phyloP scores from a whole-genome alignment of 2,113 vertebrate species.

The Amazona guildingii region DNA sequence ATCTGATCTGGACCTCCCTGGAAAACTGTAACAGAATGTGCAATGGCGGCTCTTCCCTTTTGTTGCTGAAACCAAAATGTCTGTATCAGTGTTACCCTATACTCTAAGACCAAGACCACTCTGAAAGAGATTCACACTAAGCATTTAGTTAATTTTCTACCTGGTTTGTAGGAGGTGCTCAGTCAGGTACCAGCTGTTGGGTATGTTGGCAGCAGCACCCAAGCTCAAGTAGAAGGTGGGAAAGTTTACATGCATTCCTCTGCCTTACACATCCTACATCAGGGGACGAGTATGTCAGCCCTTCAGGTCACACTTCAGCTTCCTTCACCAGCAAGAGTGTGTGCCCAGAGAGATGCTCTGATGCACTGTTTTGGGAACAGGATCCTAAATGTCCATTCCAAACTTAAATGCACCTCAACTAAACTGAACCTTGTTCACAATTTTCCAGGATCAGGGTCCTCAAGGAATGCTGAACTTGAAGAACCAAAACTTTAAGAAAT shows the following conservation, averaged over 20 bases:
- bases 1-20: background rate
- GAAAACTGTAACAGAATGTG: background rate
- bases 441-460: background rate
- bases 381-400: background rate
- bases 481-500: background rate
- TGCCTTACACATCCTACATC: background rate
- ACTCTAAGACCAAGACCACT: background rate
- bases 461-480: background rate
- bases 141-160: background rate
- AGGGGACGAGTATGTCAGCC: fast-evolving
- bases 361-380: background rate
- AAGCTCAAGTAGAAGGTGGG: background rate
- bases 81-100: background rate
- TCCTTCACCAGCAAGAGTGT: background rate
- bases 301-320: background rate
- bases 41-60: background rate
- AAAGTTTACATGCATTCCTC: background rate
- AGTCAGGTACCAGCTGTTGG: background rate
- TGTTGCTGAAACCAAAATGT: background rate
- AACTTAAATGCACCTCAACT: background rate
- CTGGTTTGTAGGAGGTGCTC: background rate
- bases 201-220: background rate
- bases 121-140: background rate
- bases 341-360: background rate
- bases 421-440: background rate